A percentile compares a stretch with the other conserved stretches of the same genome.
Conservation (phyloP, 2,113 vertebrate species). For the Toxostoma redivivum region DNA sequence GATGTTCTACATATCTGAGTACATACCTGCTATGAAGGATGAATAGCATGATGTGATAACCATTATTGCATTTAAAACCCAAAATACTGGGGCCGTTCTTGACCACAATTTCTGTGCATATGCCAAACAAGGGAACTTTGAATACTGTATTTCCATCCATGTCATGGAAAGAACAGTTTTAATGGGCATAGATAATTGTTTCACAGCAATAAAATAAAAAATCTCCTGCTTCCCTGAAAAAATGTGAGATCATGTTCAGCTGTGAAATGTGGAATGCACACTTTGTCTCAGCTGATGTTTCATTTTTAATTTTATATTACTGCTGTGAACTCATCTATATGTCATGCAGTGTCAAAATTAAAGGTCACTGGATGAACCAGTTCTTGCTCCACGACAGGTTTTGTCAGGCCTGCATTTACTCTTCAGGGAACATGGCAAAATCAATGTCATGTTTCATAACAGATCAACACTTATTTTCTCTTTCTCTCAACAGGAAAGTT, state of each 20-base stretch:
- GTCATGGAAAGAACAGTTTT: not conserved
- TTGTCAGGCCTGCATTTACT: not conserved
- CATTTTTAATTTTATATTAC: not conserved
- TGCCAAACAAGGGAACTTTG: not conserved
- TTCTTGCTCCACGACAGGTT: not conserved
- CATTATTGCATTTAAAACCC: not conserved
- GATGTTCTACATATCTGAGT: not conserved
- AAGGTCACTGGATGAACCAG: not conserved
- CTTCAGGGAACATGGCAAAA: not conserved
- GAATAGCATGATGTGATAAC: not conserved
- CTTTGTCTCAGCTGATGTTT: not conserved
- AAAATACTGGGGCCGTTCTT: not conserved
- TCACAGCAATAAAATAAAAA: not conserved
- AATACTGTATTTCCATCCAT: not conserved
- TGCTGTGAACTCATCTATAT: not conserved
- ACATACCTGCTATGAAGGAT: not conserved
- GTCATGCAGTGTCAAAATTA: not conserved
- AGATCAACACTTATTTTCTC: conserved; percentile 9
- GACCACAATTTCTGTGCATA: not conserved
- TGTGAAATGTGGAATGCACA: not conserved
- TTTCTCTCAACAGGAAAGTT: conserved; percentile 87
- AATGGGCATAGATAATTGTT: not conserved
- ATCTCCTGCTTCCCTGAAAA: not conserved
- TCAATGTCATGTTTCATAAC: not conserved
- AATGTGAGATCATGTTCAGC: not conserved